Evolutionary conservation across 1,140 invertebrate species (phyloP).

Genomic region (Dreissena polymorpha): DNA sequence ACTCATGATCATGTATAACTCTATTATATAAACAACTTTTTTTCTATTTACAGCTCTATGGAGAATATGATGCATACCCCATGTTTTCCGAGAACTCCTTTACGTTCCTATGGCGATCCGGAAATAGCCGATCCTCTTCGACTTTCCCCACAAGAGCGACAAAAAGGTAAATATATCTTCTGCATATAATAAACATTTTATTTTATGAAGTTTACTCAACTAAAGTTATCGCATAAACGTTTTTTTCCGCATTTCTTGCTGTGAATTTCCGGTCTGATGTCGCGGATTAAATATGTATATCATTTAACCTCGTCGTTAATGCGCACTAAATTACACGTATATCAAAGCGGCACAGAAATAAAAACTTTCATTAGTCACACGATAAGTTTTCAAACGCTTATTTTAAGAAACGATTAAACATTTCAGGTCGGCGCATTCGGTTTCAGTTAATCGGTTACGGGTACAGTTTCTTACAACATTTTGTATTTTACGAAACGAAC

Average conservation of each 20-base stretch:
- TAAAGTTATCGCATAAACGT: neutral
- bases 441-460: neutral
- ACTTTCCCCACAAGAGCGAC: slow-evolving; percentile 46
- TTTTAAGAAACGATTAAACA: slow-evolving; percentile 19
- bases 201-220: neutral
- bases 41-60: slow-evolving; percentile 38
- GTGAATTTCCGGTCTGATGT: too few relatives aligned
- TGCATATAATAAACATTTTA: neutral
- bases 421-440: neutral
- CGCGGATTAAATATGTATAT: neutral
- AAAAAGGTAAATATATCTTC: slow-evolving; percentile 32
- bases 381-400: neutral
- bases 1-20: too few relatives aligned
- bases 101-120: slow-evolving; percentile 47
- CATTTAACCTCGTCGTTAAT: neutral
- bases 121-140: slow-evolving; percentile 46
- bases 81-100: slow-evolving; percentile 37
- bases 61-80: slow-evolving; percentile 44
- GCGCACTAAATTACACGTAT: slow-evolving; percentile 1
- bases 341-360: neutral
- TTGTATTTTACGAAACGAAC: neutral
- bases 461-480: neutral
- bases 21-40: neutral
- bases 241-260: too few relatives aligned
- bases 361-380: slow-evolving; percentile 7